Conservation (phyloP, 2,797 vertebrate species). For the Melopsittacus undulatus region DNA sequence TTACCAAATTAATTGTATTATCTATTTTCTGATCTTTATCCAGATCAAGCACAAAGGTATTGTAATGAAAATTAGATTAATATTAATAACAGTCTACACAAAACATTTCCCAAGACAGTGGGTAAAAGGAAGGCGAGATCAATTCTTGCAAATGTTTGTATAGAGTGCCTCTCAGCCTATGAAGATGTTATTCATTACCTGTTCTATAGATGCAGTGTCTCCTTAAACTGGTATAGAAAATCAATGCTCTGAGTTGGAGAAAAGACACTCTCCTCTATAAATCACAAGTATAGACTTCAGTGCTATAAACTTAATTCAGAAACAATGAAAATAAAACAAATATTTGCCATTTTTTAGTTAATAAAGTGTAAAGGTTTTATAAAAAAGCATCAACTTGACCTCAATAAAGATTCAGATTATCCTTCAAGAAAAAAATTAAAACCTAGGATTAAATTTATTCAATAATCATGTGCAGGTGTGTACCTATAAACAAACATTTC, state of each 20-base stretch:
- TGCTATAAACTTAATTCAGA: conserved; percentile 54
- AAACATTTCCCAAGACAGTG: neutral
- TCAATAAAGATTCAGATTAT: neutral
- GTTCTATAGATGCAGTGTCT: neutral
- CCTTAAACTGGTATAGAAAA: conserved; percentile 65
- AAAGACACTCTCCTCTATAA: conserved; percentile 34
- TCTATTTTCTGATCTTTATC: neutral
- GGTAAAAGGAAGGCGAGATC: neutral
- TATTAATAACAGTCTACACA: neutral
- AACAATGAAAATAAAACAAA: conserved; percentile 49
- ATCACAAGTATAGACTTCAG: conserved; percentile 26
- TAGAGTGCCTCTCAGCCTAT: conserved; percentile 39
- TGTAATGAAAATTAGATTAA: neutral
- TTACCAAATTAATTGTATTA: neutral
- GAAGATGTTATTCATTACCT: conserved; percentile 62
- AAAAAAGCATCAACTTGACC: neutral
- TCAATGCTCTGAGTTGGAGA: conserved; percentile 39
- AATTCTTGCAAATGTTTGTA: conserved; percentile 46
- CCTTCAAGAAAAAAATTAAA: neutral
- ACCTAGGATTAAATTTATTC: neutral
- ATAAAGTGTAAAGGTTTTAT: neutral
- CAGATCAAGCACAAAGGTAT: neutral
- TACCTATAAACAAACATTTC: neutral
- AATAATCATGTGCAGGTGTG: neutral
- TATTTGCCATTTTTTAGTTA: neutral